These are phyloP conservation scores for Amaurobius ferox DNA, from an alignment of 2,888 invertebrate species.

Conservation along the genomic window DNA sequence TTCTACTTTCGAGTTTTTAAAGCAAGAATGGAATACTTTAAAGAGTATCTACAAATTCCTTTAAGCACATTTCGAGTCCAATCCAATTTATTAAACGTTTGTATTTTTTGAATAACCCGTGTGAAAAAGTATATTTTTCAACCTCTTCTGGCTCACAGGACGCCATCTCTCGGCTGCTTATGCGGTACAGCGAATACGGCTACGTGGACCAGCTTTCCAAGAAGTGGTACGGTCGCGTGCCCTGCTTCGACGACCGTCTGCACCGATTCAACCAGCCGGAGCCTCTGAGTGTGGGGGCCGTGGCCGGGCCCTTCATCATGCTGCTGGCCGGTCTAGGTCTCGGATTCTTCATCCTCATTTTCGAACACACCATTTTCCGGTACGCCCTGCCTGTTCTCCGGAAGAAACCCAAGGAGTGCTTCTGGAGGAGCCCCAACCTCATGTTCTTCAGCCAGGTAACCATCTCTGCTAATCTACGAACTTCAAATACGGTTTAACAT, in stretches of 20 bases:
- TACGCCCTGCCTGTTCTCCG: constrained; percentile 90
- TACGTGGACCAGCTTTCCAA: constrained; percentile 91
- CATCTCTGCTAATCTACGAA: no score
- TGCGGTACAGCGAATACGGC: constrained; percentile 88
- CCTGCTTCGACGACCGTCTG: constrained; percentile 81
- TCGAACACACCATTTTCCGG: constrained; percentile 93
- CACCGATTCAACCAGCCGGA: constrained; percentile 82
- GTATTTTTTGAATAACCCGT: no score
- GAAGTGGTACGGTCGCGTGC: constrained; percentile 91
- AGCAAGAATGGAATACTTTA: no score
- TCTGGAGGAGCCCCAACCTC: constrained; percentile 93
- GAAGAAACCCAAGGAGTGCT: constrained; percentile 88
- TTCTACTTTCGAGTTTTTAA: no score
- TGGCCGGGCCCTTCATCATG: constrained; percentile 87
- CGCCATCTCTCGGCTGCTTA: constrained; percentile 90
- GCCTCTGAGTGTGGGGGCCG: constrained; percentile 89
- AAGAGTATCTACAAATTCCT: no score
- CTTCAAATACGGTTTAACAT: no score
- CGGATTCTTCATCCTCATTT: constrained; percentile 87
- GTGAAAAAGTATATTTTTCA: no score
- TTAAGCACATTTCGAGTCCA: no score
- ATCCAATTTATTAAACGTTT: no score
- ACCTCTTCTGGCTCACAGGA: constrained; percentile 81
- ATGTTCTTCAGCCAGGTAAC: constrained; percentile 96
- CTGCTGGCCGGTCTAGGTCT: constrained; percentile 88